Evolutionary conservation across 2,113 vertebrate species (phyloP).

Genomic region (Puma concolor): DNA sequence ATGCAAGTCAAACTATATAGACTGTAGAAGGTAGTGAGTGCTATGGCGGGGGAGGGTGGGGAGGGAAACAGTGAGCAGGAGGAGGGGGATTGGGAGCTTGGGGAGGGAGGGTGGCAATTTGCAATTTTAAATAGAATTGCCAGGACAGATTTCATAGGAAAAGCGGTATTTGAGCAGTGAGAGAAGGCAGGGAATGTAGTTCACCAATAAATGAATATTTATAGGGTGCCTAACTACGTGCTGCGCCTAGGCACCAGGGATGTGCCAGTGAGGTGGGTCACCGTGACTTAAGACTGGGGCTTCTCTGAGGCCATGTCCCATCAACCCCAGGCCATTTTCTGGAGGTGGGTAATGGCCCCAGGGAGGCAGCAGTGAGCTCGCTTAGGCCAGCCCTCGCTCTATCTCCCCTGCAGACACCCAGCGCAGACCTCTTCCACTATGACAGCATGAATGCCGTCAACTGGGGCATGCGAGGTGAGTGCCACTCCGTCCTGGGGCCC

Average conservation of each 20-base stretch:
- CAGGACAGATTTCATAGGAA: background rate
- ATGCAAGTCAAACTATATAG: background rate
- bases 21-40: background rate
- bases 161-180: background rate
- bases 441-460: constrained; percentile 95
- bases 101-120: background rate
- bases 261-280: background rate
- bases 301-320: background rate
- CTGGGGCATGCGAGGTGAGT: constrained; percentile 96
- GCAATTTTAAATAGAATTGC: background rate
- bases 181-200: background rate
- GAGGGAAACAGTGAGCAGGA: background rate
- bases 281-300: background rate
- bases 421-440: constrained; percentile 96
- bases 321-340: too few relatives aligned
- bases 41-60: background rate
- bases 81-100: too few relatives aligned
- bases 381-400: constrained; percentile 22
- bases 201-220: background rate
- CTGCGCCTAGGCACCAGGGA: background rate
- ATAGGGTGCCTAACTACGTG: background rate
- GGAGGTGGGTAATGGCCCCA: background rate
- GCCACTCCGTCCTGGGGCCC: accelerated
- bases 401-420: constrained; percentile 86
- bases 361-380: background rate